phyloP scores from a whole-genome alignment of 1,140 invertebrate species.

The Bombyx mandarina region DNA sequence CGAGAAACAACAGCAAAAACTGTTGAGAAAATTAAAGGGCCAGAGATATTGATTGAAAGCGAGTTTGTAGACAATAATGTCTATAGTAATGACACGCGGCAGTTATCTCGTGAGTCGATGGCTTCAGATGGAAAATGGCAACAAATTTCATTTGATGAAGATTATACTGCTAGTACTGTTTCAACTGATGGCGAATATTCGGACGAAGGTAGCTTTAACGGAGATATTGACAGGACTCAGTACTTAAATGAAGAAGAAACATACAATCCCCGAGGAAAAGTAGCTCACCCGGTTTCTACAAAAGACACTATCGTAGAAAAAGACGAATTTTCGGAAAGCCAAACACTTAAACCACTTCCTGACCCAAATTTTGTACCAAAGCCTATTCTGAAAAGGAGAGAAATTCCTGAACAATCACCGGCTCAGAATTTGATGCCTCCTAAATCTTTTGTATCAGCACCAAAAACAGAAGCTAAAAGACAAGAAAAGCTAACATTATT shows the following conservation, averaged over 20 bases:
- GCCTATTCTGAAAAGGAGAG: constrained; percentile 78
- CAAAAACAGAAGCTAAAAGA: constrained; percentile 47
- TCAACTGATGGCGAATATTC: constrained; percentile 66
- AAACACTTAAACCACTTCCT: constrained; percentile 71
- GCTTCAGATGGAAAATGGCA: constrained; percentile 43
- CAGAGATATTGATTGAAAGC: constrained; percentile 40
- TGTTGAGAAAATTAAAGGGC: constrained; percentile 13
- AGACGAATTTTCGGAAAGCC: constrained; percentile 67
- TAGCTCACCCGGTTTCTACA: constrained; percentile 29
- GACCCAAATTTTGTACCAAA: constrained; percentile 79
- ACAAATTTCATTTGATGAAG: constrained; percentile 69
- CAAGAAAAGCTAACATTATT: constrained; percentile 61
- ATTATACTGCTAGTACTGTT: constrained; percentile 74
- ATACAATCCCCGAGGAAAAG: constrained; percentile 76
- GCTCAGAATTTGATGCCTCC: background rate
- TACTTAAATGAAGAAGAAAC: constrained; percentile 75
- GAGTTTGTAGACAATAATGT: constrained; percentile 43
- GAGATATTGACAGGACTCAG: constrained; percentile 68
- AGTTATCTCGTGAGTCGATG: constrained; percentile 35
- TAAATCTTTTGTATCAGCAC: background rate
- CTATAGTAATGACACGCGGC: constrained; percentile 20
- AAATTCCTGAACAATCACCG: constrained; percentile 17
- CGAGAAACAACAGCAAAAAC: constrained; percentile 8
- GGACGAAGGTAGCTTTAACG: constrained; percentile 70
- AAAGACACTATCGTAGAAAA: constrained; percentile 38